Conservation (phyloP, 2,888 invertebrate genomes). For the Stenodema calcarata region DNA sequence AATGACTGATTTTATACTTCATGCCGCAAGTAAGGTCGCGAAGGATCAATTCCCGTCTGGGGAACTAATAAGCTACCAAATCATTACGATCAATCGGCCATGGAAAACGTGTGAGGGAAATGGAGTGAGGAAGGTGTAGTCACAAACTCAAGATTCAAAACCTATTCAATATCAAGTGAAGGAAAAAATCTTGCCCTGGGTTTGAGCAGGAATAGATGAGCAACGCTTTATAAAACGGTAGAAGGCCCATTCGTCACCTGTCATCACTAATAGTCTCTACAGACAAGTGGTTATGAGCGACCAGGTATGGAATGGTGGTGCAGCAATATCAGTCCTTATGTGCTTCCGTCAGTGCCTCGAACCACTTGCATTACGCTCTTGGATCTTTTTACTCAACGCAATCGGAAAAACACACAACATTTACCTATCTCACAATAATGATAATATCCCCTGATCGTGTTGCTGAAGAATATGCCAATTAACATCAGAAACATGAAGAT, state of each 20-base stretch:
- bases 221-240: constrained; percentile 6
- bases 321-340: no score
- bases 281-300: background rate
- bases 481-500: no score
- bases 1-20: no score
- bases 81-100: background rate
- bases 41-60: background rate
- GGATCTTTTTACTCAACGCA: no score
- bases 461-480: no score
- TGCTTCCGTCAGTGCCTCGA: no score
- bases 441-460: no score
- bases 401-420: no score
- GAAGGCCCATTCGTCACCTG: constrained; percentile 8
- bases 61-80: background rate
- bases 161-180: background rate
- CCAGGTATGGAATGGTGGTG: no score
- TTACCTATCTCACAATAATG: no score
- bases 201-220: background rate
- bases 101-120: background rate
- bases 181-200: background rate
- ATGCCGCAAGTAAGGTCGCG: background rate
- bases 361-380: no score
- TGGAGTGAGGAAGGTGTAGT: background rate
- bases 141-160: background rate
- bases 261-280: constrained; percentile 18